These are phyloP conservation scores for Seira musarum DNA, from an alignment of 2,888 invertebrate species.

Conservation along the genomic window DNA sequence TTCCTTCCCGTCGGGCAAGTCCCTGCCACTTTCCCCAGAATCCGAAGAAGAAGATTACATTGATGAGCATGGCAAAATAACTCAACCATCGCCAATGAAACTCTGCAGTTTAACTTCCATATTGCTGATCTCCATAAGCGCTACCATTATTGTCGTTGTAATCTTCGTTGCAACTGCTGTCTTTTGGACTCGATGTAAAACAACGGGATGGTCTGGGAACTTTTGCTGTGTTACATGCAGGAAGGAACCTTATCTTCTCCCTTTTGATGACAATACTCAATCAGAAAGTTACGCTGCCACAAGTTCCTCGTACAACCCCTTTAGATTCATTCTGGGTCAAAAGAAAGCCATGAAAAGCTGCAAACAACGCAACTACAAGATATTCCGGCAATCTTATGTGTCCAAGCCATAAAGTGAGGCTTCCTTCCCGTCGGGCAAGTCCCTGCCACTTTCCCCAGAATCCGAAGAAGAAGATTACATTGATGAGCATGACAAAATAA, in stretches of 20 bases:
- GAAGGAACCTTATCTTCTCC: constrained; percentile 46
- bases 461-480: constrained; percentile 28
- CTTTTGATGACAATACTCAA: constrained; percentile 9
- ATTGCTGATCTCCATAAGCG: constrained; percentile 55
- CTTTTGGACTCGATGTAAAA: constrained; percentile 44
- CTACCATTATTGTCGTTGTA: constrained; percentile 57
- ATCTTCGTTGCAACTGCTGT: constrained; percentile 53
- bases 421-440: constrained; percentile 61
- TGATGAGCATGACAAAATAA: constrained; percentile 15
- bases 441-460: constrained; percentile 57
- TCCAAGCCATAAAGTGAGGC: too few relatives aligned
- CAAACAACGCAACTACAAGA: not conserved
- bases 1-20: constrained; percentile 61
- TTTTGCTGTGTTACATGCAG: constrained; percentile 7
- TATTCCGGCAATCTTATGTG: too few relatives aligned
- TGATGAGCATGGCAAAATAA: constrained; percentile 13
- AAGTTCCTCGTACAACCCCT: not conserved
- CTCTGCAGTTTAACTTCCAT: constrained; percentile 65
- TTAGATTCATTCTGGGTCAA: not conserved
- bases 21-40: constrained; percentile 57
- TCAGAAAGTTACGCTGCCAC: not conserved
- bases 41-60: constrained; percentile 28
- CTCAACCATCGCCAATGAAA: not conserved
- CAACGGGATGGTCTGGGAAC: constrained; percentile 7
- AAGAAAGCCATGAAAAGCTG: not conserved